These are phyloP conservation scores for Malurus cyaneus DNA, from an alignment of 2,113 vertebrate genomes.

Conservation along the genomic window DNA sequence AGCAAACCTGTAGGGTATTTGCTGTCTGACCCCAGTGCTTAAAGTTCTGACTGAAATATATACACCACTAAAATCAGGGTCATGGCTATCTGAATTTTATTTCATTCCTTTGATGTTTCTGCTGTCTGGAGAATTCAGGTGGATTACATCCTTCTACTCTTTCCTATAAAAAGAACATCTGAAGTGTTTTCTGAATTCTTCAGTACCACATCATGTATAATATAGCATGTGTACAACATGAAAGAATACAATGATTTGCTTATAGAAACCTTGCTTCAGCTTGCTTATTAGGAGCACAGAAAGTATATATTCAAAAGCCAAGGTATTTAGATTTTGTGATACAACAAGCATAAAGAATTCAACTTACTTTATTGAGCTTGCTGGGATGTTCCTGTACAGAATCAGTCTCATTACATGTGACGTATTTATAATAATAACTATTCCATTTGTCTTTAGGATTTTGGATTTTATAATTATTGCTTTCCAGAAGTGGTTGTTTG, in stretches of 20 bases:
- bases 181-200: neutral
- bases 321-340: neutral
- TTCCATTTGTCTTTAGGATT: neutral
- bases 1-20: neutral
- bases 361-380: neutral
- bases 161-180: neutral
- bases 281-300: neutral
- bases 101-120: neutral
- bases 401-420: neutral
- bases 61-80: neutral
- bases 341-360: neutral
- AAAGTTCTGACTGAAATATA: neutral
- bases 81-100: neutral
- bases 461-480: neutral
- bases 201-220: neutral
- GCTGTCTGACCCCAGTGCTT: neutral
- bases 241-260: neutral
- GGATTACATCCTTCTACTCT: neutral
- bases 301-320: neutral
- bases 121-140: neutral
- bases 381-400: neutral
- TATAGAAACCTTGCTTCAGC: neutral
- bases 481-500: neutral
- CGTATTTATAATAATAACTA: neutral
- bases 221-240: neutral